Evolutionary conservation across 2,888 invertebrate species (phyloP), one percentile per base, ranked within the genome.

Genomic region (Caenorhabditis afra): DNA sequence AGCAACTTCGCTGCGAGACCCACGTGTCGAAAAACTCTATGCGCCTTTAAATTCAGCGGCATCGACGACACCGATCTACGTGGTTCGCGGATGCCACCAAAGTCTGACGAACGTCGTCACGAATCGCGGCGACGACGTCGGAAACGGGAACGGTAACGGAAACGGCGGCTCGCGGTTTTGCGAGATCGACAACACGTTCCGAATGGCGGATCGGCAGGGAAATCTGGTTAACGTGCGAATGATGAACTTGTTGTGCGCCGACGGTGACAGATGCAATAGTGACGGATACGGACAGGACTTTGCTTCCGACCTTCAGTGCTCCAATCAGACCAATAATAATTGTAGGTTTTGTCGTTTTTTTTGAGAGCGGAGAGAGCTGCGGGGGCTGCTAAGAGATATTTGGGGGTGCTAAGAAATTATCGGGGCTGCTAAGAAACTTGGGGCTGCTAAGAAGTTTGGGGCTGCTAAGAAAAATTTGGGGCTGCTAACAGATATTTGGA

Each of bases 41-140:
- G n/a, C n/a, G n/a, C n/a, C n/a, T n/a, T n/a, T n/a, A n/a, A n/a
- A n/a, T n/a, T 29, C 53, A 71, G 58, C 62, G 10, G n/a, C 20
- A 14, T 23, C 41, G 50, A 55, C 65, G n/a, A 39, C 59, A 12
- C 52, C 66, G 5, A 45, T 52, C 0, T 74, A 79, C 12, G 66
- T 65, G 10, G 78, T 83, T 14, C 73, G 83, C 23, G 83, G 83
- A 12, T 83, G 83, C 53, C 83, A 83, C 45, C 66, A 64, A 16
- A 80, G 80, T 10, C 61, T 83, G 8, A 81, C 78, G 37, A 81
- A 83, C 62, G 70, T 67, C 7, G 41, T 68, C 12, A 23, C 59
- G 20, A 61, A 74, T 49, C 58, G 70, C 22, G 61, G 22, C 5
- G 44, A 55, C 2, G 41, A 23, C 18, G 49, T 58, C 20, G 53